Evolutionary conservation across 2,113 vertebrate species (phyloP).

Genomic region (Epinephelus moara): DNA sequence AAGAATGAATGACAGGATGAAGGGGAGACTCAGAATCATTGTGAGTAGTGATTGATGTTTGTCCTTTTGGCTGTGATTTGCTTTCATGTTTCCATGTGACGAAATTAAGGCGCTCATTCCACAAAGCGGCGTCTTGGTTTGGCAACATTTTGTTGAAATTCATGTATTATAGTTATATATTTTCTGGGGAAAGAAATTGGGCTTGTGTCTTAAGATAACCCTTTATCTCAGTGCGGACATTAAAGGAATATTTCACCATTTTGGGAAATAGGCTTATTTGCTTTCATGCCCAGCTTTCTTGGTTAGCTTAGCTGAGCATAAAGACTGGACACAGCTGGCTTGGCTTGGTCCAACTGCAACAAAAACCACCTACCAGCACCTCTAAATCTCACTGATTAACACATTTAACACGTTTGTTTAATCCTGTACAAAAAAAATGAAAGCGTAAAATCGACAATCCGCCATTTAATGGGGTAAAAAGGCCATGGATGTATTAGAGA

Average conservation of each 20-base stretch:
- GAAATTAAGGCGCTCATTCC: slow-evolving; percentile 7
- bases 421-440: neutral
- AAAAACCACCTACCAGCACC: no score
- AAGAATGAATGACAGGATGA: slow-evolving; percentile 9
- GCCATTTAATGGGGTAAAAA: no score
- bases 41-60: slow-evolving; percentile 3
- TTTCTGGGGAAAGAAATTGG: neutral
- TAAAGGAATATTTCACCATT: neutral
- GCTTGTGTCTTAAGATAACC: neutral
- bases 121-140: neutral
- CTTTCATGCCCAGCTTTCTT: neutral
- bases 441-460: neutral
- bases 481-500: no score
- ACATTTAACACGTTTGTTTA: neutral
- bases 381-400: neutral
- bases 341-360: neutral
- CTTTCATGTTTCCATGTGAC: neutral
- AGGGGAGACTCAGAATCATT: slow-evolving; percentile 9
- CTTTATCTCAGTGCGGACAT: no score
- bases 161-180: neutral
- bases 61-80: slow-evolving; percentile 8
- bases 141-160: neutral
- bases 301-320: no score
- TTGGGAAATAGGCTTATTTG: neutral
- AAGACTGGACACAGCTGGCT: no score